Base-by-base conservation (phyloP, 1,140 invertebrate species). In the Meloidogyne floridensis region DNA sequence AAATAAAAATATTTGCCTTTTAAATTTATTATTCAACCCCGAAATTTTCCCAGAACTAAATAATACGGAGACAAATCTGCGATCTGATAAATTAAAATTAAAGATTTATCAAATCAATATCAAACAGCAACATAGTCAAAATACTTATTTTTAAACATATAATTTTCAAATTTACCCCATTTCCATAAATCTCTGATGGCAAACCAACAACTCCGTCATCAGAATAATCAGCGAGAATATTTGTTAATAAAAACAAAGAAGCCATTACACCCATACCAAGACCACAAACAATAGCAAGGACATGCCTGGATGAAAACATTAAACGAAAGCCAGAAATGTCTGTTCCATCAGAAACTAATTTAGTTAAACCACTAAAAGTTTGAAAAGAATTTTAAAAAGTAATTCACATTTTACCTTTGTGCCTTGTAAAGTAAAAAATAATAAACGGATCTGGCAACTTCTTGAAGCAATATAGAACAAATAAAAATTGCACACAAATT, bases 191-290 rank as follows among this genome's bases (percentile, higher is more conserved):
- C 8, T 80, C 42, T 11, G 84, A 75, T 6, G 85, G 86, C 69
- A 86, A 65, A 32, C 85, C 85, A 47, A 87, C 86, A 43, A 86
- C 80, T 9, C 85, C 85, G 13, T 87, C 84, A 47, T 72, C 70
- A 15, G 79, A 86, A 70, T 78, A 83, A 53, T 85, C 85, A 11
- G 85, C 85, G 13, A 86, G 6, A 47, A 87, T 77, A 70, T 86
- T 86, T n/a, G 83, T 59, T 54, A 86, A 70, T 15, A 86, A 51
- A 51, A 86, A 86, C 42, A 87, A 53, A 43, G 86, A 85, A 6
- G 86, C 84, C n/a, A 83, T 85, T 5, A 83, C 81, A 13, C 85
- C 85, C 74, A 86, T 87, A 53, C 85, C 85, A 11, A 86, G 75
- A 47, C 85, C 85, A 70, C 85, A 86, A 43, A 86, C 85, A 9